Evolutionary conservation across 2,888 invertebrate genomes (phyloP), one percentile per base, ranked within the genome.

Genomic region (Drosophila histrio): DNA sequence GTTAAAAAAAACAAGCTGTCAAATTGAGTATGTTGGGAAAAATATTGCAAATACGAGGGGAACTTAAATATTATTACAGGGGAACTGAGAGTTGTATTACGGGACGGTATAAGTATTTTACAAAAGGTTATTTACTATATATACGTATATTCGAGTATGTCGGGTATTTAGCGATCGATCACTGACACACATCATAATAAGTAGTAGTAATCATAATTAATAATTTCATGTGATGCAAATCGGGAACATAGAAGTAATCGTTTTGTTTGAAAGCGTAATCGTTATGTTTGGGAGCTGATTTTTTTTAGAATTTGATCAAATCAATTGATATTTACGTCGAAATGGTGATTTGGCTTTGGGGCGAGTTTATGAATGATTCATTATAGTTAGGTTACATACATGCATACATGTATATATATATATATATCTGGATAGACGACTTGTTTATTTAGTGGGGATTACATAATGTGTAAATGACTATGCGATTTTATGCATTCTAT

Each of bases 41-140:
- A 38, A 50, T 73, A 67, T 73, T 61, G 62, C 53, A 39, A 47
- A 60, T 38, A 46, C 24, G 26, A 57, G 22, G 13, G 22, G 19
- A 65, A 71, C 56, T 71, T 66, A 73, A 77, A 56, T 13, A 58
- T 32, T 56, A 59, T 52, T 53, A 30, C 41, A 62, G 1, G 43
- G 53, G 53, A 66, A 28, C 53, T 58, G 53, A 54, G 46, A 53
- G 24, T 53, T 24, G n/a, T n/a, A n/a, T n/a, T n/a, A n/a, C n/a
- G 77, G 73, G 73, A 71, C 77, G 77, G 72, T 61, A 34, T 74
- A 77, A 74, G 59, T 77, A 72, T 67, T 50, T 53, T 72, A 74
- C 77, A 74, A 74, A 72, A 74, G 72, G 17, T 43, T 46, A 13
- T 17, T 19, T 28, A 26, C n/a, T 46, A 54, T 47, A 21, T 17